Conservation (phyloP, 2,797 vertebrate genomes). For the Oreonectes daqikongensis region DNA sequence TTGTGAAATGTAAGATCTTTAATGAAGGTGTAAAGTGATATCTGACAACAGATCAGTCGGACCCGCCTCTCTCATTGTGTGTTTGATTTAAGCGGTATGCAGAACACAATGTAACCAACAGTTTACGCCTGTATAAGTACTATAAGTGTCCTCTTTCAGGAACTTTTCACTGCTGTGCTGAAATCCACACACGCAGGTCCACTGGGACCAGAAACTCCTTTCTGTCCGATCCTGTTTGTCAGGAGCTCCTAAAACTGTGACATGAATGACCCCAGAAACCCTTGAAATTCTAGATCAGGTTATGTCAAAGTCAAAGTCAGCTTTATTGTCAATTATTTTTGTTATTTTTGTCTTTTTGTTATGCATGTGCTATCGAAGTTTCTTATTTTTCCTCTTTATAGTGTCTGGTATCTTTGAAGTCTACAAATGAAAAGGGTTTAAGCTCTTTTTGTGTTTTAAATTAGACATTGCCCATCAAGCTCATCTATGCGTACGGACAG, state of each 20-base stretch:
- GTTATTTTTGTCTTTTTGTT: too few species aligned
- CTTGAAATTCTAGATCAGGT: neutral
- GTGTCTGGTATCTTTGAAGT: neutral
- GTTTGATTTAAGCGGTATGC: too few species aligned
- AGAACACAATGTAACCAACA: neutral
- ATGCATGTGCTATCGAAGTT: too few species aligned
- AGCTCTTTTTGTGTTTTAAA: neutral
- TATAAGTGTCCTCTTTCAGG: constrained; percentile 3
- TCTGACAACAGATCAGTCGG: neutral
- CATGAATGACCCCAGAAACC: neutral
- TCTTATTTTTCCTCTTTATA: too few species aligned
- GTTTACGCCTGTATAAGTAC: neutral
- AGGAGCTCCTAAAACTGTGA: neutral
- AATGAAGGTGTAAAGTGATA: neutral
- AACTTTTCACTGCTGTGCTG: neutral
- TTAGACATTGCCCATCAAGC: constrained; percentile 71
- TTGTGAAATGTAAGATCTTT: neutral
- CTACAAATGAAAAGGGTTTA: neutral
- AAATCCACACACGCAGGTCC: neutral
- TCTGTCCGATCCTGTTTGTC: neutral
- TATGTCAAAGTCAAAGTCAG: neutral
- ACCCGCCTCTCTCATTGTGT: neutral
- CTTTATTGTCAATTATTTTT: too few species aligned
- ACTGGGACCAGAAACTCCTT: neutral
- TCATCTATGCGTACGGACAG: constrained; percentile 76